Conservation (phyloP, 2,888 invertebrate genomes). For the Polyommatus icarus region DNA sequence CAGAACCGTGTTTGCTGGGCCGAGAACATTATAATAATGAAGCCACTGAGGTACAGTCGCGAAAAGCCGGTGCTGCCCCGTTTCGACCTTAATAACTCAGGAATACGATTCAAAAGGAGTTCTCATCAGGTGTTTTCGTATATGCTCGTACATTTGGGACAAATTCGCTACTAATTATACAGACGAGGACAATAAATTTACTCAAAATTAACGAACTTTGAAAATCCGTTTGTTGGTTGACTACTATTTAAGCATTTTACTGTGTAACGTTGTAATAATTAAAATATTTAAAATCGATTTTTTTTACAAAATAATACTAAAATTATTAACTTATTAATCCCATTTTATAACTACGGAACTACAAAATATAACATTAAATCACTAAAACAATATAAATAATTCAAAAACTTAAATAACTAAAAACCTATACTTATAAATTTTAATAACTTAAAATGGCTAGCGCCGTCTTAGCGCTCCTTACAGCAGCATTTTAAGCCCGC, state of each 20-base stretch:
- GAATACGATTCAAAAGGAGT: neutral
- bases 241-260: conserved; percentile 12
- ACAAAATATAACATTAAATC: no score
- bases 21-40: conserved; percentile 23
- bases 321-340: no score
- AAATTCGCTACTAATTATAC: conserved; percentile 8
- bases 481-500: no score
- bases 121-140: neutral
- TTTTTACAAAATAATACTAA: no score
- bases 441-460: no score
- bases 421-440: no score
- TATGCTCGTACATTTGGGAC: conserved; percentile 14
- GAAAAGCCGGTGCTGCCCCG: neutral
- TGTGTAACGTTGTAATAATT: no score
- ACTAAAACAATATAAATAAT: no score
- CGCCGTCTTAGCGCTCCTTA: no score
- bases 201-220: conserved; percentile 21
- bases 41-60: neutral
- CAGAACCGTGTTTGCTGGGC: conserved; percentile 8
- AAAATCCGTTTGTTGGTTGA: conserved; percentile 16
- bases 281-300: no score
- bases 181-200: conserved; percentile 10
- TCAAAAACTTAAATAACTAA: no score
- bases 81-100: neutral
- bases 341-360: no score